Conservation (phyloP, 2,888 invertebrate genomes). For the Drosophila nigritarsus region DNA sequence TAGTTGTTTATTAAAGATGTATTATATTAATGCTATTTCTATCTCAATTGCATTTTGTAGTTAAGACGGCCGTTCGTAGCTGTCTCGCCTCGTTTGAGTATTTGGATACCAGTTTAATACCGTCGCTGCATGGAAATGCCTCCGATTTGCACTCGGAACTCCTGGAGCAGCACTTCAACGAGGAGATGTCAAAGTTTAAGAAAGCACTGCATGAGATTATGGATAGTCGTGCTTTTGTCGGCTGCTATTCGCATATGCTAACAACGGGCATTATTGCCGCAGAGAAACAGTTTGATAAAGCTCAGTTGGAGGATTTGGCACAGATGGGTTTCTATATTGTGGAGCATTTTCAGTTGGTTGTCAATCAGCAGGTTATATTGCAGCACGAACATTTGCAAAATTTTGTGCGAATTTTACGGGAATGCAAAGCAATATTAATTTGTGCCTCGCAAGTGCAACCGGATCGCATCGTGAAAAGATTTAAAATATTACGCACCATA, state of each 20-base stretch:
- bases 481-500: constrained; percentile 82
- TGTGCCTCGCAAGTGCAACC: constrained; percentile 81
- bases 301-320: constrained; percentile 64
- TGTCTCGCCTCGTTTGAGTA: constrained; percentile 84
- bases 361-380: constrained; percentile 65
- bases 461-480: constrained; percentile 81
- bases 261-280: constrained; percentile 52
- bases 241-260: constrained; percentile 78
- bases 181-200: constrained; percentile 81
- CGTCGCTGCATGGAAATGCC: constrained; percentile 78
- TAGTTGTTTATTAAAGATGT: neutral
- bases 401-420: constrained; percentile 77
- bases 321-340: constrained; percentile 78
- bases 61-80: constrained; percentile 81
- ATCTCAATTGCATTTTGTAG: constrained; percentile 53
- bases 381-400: constrained; percentile 68
- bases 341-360: constrained; percentile 79
- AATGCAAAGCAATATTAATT: constrained; percentile 82
- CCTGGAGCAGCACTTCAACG: constrained; percentile 83
- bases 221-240: constrained; percentile 80
- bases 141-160: constrained; percentile 75
- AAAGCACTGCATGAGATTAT: constrained; percentile 81
- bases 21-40: neutral
- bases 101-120: constrained; percentile 83
- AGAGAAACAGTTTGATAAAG: constrained; percentile 70